These are phyloP conservation scores for Trichogramma evanescens DNA, from an alignment of 2,888 invertebrate species.

Conservation along the genomic window DNA sequence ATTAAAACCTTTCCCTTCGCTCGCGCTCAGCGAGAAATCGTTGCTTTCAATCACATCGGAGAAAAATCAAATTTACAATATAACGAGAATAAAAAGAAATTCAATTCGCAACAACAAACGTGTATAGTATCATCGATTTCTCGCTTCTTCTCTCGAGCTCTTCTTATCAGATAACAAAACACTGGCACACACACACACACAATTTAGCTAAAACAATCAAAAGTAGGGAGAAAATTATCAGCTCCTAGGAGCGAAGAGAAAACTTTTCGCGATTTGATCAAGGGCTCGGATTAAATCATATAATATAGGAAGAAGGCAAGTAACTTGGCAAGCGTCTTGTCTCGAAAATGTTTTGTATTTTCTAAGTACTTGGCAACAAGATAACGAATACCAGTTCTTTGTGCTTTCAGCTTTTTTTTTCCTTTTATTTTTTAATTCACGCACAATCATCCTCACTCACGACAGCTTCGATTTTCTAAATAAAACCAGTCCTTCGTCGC, in stretches of 20 bases:
- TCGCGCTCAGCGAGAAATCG: slow-evolving; percentile 4
- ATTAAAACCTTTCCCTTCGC: not conserved
- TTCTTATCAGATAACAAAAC: no score
- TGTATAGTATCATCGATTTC: no score
- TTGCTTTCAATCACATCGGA: slow-evolving; percentile 4
- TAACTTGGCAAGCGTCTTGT: slow-evolving; percentile 35
- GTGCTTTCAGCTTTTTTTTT: not conserved
- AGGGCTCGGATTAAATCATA: not conserved
- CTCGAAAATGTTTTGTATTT: not conserved
- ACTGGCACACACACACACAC: no score
- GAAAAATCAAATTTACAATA: slow-evolving; percentile 14
- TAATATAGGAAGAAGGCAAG: slow-evolving; percentile 25
- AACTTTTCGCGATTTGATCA: no score
- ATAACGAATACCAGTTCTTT: slow-evolving; percentile 32
- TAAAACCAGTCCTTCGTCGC: slow-evolving; percentile 28
- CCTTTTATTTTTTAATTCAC: no score
- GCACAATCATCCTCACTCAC: no score
- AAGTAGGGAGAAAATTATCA: no score
- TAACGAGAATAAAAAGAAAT: not conserved
- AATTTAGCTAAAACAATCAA: no score
- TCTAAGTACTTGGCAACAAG: slow-evolving; percentile 17
- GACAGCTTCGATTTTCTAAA: not conserved
- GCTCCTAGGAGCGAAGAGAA: no score
- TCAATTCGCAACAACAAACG: slow-evolving; percentile 5
- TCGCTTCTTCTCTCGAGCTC: no score